phyloP scores from a whole-genome alignment of 2,888 invertebrate genomes.

The Dryocosmus kuriphilus region DNA sequence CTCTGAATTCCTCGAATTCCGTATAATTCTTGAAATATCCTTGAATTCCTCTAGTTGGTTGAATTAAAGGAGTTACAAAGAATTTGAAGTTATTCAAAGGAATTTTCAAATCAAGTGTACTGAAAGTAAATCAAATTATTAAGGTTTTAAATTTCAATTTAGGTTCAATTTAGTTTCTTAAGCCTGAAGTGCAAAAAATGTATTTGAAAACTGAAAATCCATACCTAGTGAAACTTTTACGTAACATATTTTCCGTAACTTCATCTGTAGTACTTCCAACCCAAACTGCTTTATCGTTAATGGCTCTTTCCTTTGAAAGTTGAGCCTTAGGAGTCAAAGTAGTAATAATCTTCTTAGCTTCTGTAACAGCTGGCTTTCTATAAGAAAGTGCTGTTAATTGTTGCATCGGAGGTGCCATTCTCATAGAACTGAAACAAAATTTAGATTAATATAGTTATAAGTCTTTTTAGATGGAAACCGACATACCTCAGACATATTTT shows the following conservation, averaged over 20 bases:
- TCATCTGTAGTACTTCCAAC: constrained; percentile 48
- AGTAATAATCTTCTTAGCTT: background rate
- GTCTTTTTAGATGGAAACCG: too few species aligned
- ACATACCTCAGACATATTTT: too few species aligned
- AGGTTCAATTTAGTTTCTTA: too few species aligned
- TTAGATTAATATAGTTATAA: too few species aligned
- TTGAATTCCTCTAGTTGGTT: too few species aligned
- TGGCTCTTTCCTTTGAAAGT: constrained; percentile 32
- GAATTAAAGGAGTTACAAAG: too few species aligned
- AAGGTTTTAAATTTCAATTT: too few species aligned
- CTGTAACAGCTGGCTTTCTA: background rate
- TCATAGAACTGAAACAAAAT: background rate
- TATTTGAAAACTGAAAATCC: background rate
- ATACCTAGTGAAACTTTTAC: constrained; percentile 51
- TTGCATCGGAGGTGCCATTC: background rate
- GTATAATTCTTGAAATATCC: too few species aligned
- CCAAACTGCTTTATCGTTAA: constrained; percentile 50
- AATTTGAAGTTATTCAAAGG: too few species aligned
- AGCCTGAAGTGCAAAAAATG: background rate
- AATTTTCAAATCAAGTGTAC: too few species aligned
- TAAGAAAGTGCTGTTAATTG: background rate
- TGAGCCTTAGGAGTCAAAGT: constrained; percentile 6
- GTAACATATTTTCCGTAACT: constrained; percentile 47
- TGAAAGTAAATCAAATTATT: too few species aligned
- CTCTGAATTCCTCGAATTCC: too few species aligned